Evolutionary conservation across 2,888 invertebrate genomes (phyloP).

Genomic region (Orthonevra nobilis): DNA sequence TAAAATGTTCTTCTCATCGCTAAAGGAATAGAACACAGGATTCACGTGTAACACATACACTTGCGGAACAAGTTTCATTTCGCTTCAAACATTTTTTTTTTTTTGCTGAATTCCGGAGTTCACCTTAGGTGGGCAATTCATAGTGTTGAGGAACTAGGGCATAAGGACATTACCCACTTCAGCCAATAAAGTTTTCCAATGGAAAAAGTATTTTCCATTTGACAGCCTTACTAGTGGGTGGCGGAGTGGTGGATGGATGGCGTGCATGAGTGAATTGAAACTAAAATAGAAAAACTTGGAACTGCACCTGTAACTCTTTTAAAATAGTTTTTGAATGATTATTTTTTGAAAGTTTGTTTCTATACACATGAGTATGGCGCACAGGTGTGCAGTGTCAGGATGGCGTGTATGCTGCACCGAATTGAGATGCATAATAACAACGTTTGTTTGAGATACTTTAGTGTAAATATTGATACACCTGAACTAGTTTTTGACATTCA

Average conservation of each 20-base stretch:
- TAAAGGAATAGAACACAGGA: constrained; percentile 21
- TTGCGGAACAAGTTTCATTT: too few species aligned
- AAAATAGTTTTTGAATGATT: constrained; percentile 41
- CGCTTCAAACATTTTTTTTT: too few species aligned
- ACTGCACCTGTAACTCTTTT: constrained; percentile 52
- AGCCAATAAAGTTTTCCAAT: constrained; percentile 32
- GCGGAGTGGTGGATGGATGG: not conserved
- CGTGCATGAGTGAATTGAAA: constrained; percentile 28
- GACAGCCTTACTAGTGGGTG: not conserved
- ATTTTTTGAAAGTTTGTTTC: too few species aligned
- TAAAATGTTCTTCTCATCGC: constrained; percentile 25
- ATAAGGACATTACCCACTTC: constrained; percentile 41
- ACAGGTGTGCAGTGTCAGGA: too few species aligned
- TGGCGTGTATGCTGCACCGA: too few species aligned
- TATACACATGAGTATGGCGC: too few species aligned
- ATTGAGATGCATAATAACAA: too few species aligned
- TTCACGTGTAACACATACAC: constrained; percentile 8
- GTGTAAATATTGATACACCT: too few species aligned
- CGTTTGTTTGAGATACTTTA: too few species aligned
- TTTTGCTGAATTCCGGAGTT: not conserved
- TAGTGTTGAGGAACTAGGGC: constrained; percentile 34
- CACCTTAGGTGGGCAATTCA: constrained; percentile 40
- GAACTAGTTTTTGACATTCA: too few species aligned
- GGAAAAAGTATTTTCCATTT: constrained; percentile 4
- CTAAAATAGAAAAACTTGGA: constrained; percentile 44